Evolutionary conservation across 2,113 vertebrate species (phyloP), one percentile per base, ranked within the genome.

Genomic region (Diphyllodes magnificus): DNA sequence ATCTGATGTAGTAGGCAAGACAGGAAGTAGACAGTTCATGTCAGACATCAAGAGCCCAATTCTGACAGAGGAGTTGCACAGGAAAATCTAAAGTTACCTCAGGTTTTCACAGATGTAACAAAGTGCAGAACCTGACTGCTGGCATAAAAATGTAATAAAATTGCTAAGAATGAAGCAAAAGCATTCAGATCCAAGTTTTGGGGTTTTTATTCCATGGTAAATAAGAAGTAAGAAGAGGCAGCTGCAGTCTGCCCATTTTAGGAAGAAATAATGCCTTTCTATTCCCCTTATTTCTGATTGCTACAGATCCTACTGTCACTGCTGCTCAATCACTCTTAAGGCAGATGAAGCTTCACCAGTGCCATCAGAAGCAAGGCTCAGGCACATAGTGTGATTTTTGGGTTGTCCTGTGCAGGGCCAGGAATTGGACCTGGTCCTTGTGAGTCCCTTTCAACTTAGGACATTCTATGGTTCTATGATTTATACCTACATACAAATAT

Each of bases 191-290:
- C 4, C 13, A 59, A 57, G 16, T 61, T 19, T 37, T 8, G 18
- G 8, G 6, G 0, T 0, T 11, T 25, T 66, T 63, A 44, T 57
- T 54, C 0, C 18, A 63, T 0, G 0, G 3, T 59, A 45, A 40
- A 80, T 22, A 53, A 50, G 21, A 85, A 28, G 8, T 59, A 61
- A 72, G 51, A 88, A 81, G 20, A 64, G 8, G 24, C 10, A 82
- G 15, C 5, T 60, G 15, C 8, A 37, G 6, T 44, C 31, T 85
- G 20, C 3, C 22, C 5, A 20, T 54, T 59, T 60, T 19, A 70
- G 12, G 23, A 78, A 63, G 60, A 75, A 82, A 68, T 31, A 71
- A 33, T 5, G 4, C 1, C 4, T 13, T 91, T 88, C 23, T 7
- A 5, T 71, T 83, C 44, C 13, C 16, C 13, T 66, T 90, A 44